A percentile compares a stretch with the other conserved stretches of the same genome.
Evolutionary conservation across 2,797 vertebrate species (phyloP).

Genomic region (Sebastes nivosus): DNA sequence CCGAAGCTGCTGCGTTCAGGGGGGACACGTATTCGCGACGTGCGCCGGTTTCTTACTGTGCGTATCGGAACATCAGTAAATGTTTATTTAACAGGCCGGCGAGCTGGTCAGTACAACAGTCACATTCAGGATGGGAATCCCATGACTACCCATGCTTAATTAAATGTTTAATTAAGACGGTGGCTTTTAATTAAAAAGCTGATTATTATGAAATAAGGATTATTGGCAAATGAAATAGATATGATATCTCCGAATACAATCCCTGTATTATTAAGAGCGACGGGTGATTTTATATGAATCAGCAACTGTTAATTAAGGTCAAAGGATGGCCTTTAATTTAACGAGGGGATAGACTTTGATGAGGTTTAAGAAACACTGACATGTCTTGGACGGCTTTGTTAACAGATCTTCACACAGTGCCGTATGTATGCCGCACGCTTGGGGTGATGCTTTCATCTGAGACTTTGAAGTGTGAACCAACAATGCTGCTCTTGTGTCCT

Average conservation of each 20-base stretch:
- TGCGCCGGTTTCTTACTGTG: not conserved
- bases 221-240: conserved; percentile 53
- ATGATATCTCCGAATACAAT: conserved; percentile 31
- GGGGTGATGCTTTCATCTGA: not conserved
- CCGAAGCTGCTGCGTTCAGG: conserved; percentile 42
- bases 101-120: conserved; percentile 43
- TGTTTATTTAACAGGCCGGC: conserved; percentile 66
- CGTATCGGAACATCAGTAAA: conserved; percentile 46
- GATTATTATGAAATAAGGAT: conserved; percentile 59
- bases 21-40: not conserved
- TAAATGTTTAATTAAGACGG: conserved; percentile 71
- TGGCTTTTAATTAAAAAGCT: conserved; percentile 69
- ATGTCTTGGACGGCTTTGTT: not conserved
- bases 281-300: conserved; percentile 38
- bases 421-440: not conserved
- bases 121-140: conserved; percentile 42
- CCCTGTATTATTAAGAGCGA: conserved; percentile 26
- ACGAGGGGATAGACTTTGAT: conserved; percentile 1
- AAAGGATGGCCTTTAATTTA: conserved; percentile 1
- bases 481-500: conserved; percentile 40
- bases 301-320: conserved; percentile 16
- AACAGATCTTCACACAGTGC: not conserved
- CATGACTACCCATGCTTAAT: conserved; percentile 57
- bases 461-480: conserved; percentile 43
- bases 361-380: not conserved